Conservation (phyloP, 2,888 invertebrate species). For the Amphipoea oculea region DNA sequence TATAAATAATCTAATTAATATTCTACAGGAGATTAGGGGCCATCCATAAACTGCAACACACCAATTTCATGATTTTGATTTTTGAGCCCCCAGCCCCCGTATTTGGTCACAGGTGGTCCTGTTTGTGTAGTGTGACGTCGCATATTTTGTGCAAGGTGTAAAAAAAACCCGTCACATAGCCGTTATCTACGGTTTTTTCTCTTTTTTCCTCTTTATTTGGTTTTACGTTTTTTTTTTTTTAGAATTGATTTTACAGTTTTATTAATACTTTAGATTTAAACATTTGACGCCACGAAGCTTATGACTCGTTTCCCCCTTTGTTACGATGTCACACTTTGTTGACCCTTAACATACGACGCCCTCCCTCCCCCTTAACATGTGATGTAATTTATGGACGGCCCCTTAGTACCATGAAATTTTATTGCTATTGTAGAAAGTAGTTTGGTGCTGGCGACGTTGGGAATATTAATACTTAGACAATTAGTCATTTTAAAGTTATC, state of each 20-base stretch:
- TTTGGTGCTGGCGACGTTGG: not conserved
- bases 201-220: not conserved
- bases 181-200: not conserved
- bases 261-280: not conserved
- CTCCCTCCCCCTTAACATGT: not conserved
- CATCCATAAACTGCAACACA: not conserved
- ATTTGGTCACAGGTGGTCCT: too few relatives aligned
- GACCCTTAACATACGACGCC: not conserved
- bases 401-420: slow-evolving; percentile 43
- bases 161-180: not conserved
- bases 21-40: slow-evolving; percentile 10
- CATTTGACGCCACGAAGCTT: not conserved
- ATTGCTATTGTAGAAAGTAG: slow-evolving; percentile 40
- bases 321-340: not conserved
- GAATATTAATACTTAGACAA: not conserved
- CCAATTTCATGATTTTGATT: too few relatives aligned
- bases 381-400: not conserved
- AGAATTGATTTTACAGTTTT: not conserved
- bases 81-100: not conserved
- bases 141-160: not conserved
- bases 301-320: not conserved
- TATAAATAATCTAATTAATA: slow-evolving; percentile 34
- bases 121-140: not conserved
- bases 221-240: not conserved
- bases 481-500: not conserved